Percentiles rank a stretch among this genome's conserved stretches.
These are phyloP conservation scores for Pseudobourletiella spinata DNA, from an alignment of 1,140 invertebrate genomes.

Conservation along the genomic window DNA sequence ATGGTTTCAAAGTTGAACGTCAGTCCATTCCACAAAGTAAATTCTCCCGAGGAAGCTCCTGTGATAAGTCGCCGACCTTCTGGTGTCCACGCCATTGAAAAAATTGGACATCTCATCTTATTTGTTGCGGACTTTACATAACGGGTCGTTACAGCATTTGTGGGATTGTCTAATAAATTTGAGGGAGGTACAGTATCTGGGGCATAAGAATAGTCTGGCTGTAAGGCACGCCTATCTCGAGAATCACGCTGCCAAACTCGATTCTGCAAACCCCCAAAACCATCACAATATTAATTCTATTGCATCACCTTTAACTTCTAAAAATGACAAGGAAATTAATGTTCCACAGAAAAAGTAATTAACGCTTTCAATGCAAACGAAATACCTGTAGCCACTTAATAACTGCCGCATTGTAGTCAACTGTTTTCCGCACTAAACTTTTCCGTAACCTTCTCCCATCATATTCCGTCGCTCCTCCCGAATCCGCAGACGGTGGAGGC, in stretches of 20 bases:
- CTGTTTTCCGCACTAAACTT: constrained; percentile 93
- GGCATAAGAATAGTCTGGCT: constrained; percentile 76
- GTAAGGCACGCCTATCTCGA: constrained; percentile 71
- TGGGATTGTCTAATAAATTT: constrained; percentile 61
- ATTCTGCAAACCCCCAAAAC: constrained; percentile 51
- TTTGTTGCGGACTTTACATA: constrained; percentile 99
- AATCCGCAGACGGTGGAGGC: constrained; percentile 28
- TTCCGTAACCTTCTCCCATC: constrained; percentile 92
- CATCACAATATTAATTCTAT: background rate
- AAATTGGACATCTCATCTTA: constrained; percentile 98
- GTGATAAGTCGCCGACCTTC: constrained; percentile 95
- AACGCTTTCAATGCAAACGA: constrained; percentile 11
- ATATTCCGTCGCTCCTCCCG: constrained; percentile 63
- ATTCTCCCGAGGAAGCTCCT: constrained; percentile 97
- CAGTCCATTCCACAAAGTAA: constrained; percentile 98
- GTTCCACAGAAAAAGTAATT: background rate
- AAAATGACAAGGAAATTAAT: background rate
- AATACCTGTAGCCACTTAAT: constrained; percentile 78
- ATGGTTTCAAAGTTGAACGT: constrained; percentile 99
- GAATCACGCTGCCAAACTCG: constrained; percentile 89
- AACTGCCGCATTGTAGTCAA: constrained; percentile 96
- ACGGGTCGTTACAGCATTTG: constrained; percentile 90
- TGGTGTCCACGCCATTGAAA: constrained; percentile 97
- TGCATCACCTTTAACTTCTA: too few relatives aligned
- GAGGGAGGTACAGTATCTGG: constrained; percentile 43